Evolutionary conservation across 2,113 vertebrate genomes (phyloP).

Genomic region (Bungarus multicinctus): DNA sequence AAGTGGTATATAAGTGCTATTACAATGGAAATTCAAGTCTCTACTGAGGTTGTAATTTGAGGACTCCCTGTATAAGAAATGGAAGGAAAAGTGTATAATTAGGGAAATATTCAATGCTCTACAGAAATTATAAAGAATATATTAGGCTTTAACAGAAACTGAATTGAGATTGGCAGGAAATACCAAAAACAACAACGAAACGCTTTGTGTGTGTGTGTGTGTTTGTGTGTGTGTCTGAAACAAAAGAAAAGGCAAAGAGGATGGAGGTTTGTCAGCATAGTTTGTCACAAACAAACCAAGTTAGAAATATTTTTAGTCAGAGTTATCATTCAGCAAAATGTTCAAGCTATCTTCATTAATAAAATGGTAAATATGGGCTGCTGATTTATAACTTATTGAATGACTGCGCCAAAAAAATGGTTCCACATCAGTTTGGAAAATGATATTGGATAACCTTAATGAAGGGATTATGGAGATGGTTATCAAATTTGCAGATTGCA

Average conservation of each 20-base stretch:
- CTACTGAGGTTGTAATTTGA: not conserved
- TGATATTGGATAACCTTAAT: not conserved
- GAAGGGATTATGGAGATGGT: not conserved
- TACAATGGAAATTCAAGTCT: not conserved
- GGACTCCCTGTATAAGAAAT: not conserved
- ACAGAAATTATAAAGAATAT: not conserved
- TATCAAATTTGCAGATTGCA: not conserved
- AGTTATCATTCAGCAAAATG: not conserved
- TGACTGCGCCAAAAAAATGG: not conserved
- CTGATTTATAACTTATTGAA: not conserved
- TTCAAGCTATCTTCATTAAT: not conserved
- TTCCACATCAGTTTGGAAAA: not conserved
- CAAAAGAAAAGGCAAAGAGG: not conserved
- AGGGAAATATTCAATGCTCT: not conserved
- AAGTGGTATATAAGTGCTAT: not conserved
- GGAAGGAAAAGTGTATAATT: not conserved
- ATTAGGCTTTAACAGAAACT: not conserved
- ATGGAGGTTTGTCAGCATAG: not conserved
- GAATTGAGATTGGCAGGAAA: not conserved
- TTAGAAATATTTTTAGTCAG: not conserved
- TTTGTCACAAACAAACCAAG: not conserved
- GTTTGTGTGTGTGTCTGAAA: not conserved
- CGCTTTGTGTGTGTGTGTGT: not conserved
- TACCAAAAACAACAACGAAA: not conserved
- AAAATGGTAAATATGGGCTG: not conserved